A percentile compares a stretch with the other conserved stretches of the same genome.
Conservation (phyloP, 2,797 vertebrate species). For the Gallinago solitaria region DNA sequence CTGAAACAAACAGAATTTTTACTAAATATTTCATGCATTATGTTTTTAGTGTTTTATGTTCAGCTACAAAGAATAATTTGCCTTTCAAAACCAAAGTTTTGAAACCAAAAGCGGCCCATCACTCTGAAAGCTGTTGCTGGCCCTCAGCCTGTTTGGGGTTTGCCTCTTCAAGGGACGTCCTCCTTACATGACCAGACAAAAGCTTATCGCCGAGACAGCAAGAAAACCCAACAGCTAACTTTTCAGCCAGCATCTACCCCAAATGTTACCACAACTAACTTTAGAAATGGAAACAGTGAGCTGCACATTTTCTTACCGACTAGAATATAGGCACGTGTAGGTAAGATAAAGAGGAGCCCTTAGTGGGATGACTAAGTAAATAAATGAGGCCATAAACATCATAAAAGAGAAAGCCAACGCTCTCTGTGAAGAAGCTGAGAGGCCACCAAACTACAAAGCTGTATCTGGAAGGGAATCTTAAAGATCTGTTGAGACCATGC, state of each 20-base stretch:
- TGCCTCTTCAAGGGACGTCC: not conserved
- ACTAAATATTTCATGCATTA: not conserved
- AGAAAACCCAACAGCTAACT: constrained; percentile 14
- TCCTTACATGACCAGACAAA: not conserved
- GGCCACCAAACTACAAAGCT: not conserved
- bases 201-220: not conserved
- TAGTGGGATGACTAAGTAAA: not conserved
- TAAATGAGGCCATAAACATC: not conserved
- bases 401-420: not conserved
- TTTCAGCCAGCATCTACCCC: not conserved
- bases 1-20: not conserved
- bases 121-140: not conserved
- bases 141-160: not conserved
- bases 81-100: not conserved
- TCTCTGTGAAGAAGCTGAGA: not conserved
- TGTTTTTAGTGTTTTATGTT: not conserved
- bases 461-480: not conserved
- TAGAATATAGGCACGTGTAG: not conserved
- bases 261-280: not conserved
- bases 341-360: not conserved
- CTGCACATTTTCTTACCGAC: not conserved
- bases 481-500: not conserved
- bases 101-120: not conserved
- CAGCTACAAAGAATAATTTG: not conserved
- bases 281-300: not conserved